Base-by-base conservation (phyloP, 2,113 vertebrate species). In the Cynocephalus volans region DNA sequence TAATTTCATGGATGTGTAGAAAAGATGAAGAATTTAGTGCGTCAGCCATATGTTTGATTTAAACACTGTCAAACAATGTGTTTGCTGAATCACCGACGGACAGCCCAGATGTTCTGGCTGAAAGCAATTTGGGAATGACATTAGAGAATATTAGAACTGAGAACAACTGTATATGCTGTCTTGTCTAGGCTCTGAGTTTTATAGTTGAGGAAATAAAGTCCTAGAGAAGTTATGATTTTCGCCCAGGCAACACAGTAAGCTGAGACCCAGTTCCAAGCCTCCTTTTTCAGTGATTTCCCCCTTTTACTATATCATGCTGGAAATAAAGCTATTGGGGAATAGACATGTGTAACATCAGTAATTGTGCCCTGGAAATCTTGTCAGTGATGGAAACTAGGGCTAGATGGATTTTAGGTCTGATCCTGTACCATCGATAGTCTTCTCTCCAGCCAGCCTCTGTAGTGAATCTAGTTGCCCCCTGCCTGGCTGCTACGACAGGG, bases 111-210 rank as follows among this genome's bases (percentile, higher is more conserved):
- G 3, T 73, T 86, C 88, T 48, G 77, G 48, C 62, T 93, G 89
- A 83, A 82, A 96, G 45, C 45, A 80, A 56, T 41, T 77, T 72
- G 52, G 26, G n/a, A 88, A 77, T 73, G 81, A 93, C 79, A 89
- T 75, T 18, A 80, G 45, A 96, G 77, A 94, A 85, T 80, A 85
- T 95, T 86, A 93, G 56, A 56, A 31, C 9, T 84, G 5, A 45
- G 60, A 77, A 76, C 60, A 26, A 67, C 26, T 54, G 12, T 52
- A 8, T 64, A 23, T 48, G 10, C 75, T 52, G 52, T 19, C 28
- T 62, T 19, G 15, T 56, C 11, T 5, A 87, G n/a, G 2, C 54
- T 76, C 45, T 65, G n/a, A 83, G 82, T 76, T 93, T 92, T 62
- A 56, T 3, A 56, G 31, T 36, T 77, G 81, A 93, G 73, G 41